Percentiles rank a stretch among this genome's conserved stretches.
phyloP scores from a whole-genome alignment of 1,140 invertebrate genomes.

The Caenorhabditis remanei region DNA sequence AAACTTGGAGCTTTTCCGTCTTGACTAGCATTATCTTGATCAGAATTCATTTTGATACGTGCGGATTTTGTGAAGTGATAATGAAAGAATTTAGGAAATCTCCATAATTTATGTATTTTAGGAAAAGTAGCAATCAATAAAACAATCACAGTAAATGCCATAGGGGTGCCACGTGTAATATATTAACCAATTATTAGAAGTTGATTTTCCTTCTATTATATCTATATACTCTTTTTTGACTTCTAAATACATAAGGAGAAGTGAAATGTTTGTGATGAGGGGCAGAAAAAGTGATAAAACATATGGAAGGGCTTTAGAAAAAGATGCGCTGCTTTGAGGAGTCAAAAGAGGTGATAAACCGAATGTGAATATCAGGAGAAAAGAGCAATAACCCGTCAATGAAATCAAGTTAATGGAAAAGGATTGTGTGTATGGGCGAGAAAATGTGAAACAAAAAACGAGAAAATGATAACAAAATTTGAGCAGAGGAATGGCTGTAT shows the following conservation, averaged over 20 bases:
- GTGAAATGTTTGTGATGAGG: not conserved
- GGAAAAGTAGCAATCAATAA: constrained; percentile 25
- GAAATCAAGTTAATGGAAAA: constrained; percentile 9
- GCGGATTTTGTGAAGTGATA: not conserved
- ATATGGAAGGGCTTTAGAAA: not conserved
- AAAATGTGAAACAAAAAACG: too few relatives aligned
- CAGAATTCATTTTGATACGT: not conserved
- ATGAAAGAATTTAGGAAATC: not conserved
- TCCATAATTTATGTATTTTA: not conserved
- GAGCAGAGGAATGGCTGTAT: not conserved
- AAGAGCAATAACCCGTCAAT: not conserved
- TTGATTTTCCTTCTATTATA: not conserved
- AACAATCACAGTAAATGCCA: constrained; percentile 47
- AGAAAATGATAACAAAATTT: constrained; percentile 4
- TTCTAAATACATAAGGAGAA: constrained; percentile 15
- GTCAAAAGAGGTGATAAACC: not conserved
- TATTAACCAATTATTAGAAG: constrained; percentile 38
- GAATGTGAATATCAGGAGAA: constrained; percentile 35
- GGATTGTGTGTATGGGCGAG: not conserved
- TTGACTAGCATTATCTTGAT: not conserved
- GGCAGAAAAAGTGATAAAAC: not conserved
- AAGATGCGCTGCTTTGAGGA: too few relatives aligned
- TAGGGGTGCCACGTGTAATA: constrained; percentile 1
- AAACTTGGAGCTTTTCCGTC: not conserved
- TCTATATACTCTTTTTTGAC: not conserved